phyloP scores from a whole-genome alignment of 2,113 vertebrate species.

The Aplodontia rufa region DNA sequence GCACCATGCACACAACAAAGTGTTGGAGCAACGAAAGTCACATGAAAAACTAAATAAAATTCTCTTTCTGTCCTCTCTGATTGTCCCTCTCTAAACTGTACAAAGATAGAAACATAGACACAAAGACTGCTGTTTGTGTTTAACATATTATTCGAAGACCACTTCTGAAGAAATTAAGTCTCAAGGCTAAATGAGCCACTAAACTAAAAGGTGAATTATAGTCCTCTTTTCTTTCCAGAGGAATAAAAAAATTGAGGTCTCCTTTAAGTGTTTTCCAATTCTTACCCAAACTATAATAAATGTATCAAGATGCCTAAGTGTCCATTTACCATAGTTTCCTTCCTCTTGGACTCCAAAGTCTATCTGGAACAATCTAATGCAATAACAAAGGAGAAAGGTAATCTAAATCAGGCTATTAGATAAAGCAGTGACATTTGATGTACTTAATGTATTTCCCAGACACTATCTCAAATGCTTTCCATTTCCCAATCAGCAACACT shows the following conservation, averaged over 20 bases:
- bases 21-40: too few species aligned
- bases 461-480: conserved; percentile 69
- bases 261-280: conserved; percentile 42
- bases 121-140: neutral
- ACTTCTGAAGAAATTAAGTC: conserved; percentile 44
- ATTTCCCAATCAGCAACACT: conserved; percentile 69
- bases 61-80: too few species aligned
- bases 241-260: conserved; percentile 41
- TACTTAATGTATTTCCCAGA: conserved; percentile 72
- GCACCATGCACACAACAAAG: too few species aligned
- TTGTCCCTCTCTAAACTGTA: too few species aligned
- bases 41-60: too few species aligned
- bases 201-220: conserved; percentile 13
- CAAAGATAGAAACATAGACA: conserved; percentile 48
- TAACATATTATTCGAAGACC: neutral
- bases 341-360: conserved; percentile 45
- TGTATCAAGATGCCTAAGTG: conserved; percentile 23
- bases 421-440: conserved; percentile 57
- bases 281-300: conserved; percentile 43
- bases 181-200: conserved; percentile 8
- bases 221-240: neutral
- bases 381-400: conserved; percentile 51
- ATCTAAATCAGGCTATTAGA: conserved; percentile 70
- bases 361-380: conserved; percentile 54
- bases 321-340: conserved; percentile 50